Conservation (phyloP, 1,140 invertebrate species). For the Leptinotarsa defecta region DNA sequence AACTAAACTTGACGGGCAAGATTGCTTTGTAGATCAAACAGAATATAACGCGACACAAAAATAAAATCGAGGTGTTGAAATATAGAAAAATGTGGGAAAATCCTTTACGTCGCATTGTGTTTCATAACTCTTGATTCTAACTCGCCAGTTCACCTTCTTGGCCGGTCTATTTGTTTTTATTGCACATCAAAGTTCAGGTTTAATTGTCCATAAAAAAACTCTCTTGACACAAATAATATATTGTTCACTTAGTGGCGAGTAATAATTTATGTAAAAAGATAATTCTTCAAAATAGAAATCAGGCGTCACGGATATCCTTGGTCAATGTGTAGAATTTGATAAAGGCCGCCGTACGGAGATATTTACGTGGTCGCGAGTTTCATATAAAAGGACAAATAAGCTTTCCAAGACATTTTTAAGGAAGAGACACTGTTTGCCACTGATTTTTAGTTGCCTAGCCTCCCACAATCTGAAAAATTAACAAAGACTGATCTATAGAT, state of each 20-base stretch:
- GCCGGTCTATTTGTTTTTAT: not conserved
- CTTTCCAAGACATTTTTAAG: too few relatives aligned
- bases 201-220: slow-evolving; percentile 13
- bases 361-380: not conserved
- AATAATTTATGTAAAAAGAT: slow-evolving; percentile 19
- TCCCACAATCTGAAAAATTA: too few relatives aligned
- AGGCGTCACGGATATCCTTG: slow-evolving; percentile 11
- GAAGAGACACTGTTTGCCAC: too few relatives aligned
- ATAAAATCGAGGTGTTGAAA: not conserved
- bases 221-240: slow-evolving; percentile 22
- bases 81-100: not conserved
- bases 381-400: too few relatives aligned
- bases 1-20: too few relatives aligned
- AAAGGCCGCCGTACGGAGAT: not conserved
- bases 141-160: not conserved
- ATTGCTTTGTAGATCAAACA: too few relatives aligned
- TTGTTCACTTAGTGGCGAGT: slow-evolving; percentile 15
- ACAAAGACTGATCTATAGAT: too few relatives aligned
- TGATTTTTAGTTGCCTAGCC: too few relatives aligned
- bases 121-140: not conserved
- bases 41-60: too few relatives aligned
- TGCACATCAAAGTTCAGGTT: slow-evolving; percentile 17
- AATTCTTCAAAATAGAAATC: slow-evolving; percentile 15
- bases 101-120: not conserved
- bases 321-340: slow-evolving; percentile 10